Conservation (phyloP, 2,113 vertebrate genomes). For the Telmatochromis brachygnathus region DNA sequence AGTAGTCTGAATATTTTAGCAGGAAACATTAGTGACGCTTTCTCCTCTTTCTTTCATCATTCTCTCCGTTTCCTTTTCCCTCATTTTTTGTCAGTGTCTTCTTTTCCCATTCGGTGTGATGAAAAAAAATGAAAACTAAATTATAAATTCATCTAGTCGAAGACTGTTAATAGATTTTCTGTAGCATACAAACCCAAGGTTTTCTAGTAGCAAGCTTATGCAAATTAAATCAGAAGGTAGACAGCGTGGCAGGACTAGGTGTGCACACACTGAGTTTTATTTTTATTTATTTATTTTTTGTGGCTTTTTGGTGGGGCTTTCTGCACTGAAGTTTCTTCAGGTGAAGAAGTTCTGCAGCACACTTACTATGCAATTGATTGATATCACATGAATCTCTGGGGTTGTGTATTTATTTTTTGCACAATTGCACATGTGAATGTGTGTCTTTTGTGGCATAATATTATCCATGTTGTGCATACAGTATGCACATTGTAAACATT, state of each 20-base stretch:
- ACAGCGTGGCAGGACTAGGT: background rate
- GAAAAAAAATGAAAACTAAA: background rate
- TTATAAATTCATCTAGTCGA: background rate
- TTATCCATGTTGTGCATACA: background rate
- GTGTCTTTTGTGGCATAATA: background rate
- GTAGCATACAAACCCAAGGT: background rate
- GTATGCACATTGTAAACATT: background rate
- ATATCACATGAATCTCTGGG: background rate
- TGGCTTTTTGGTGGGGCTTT: background rate
- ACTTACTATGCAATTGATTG: background rate
- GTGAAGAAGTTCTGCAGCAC: background rate
- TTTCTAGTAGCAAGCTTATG: background rate
- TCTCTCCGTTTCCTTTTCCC: background rate
- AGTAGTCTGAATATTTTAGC: conserved; percentile 64
- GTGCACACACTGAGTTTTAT: background rate
- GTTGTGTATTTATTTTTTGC: background rate
- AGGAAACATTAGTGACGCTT: conserved; percentile 65
- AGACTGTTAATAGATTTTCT: background rate
- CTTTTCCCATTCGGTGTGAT: background rate
- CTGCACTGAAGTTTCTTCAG: background rate
- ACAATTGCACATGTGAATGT: background rate
- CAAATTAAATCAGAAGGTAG: conserved; percentile 6
- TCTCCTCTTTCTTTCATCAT: conserved; percentile 49
- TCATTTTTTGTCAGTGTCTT: background rate
- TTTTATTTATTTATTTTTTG: background rate